Evolutionary conservation across 2,797 vertebrate genomes (phyloP), one percentile per base, ranked within the genome.

Genomic region (Gymnoscopelus microlampas): DNA sequence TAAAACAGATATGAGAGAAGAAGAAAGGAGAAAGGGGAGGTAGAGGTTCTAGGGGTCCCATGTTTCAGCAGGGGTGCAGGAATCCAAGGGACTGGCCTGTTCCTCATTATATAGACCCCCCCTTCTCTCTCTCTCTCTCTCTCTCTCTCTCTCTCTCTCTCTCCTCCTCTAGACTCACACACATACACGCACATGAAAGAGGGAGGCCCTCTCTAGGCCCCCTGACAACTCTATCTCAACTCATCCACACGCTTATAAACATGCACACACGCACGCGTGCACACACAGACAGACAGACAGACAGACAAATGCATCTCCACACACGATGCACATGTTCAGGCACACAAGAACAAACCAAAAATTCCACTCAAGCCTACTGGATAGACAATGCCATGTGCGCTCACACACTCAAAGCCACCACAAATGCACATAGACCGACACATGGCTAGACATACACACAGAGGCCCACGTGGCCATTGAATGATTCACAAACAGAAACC

Each of bases 21-120:
- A 19, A 19, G 19, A 19, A 19, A 19, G 19, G 19, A 54, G 32
- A 53, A 49, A 66, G 26, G 48, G 68, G 66, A 79, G 82, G 49
- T 23, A 19, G 73, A 78, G 80, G 82, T 82, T 82, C 74, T 84
- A 82, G 85, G 86, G 85, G 84, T 89, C 87, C 85, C 77, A 84
- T 66, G 73, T 85, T 80, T 83, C 89, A 78, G 88, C 85, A 87
- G 88, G 92, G 89, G 86, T 82, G 80, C 85, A 87, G 85, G 89
- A 93, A 92, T 93, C 89, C 71, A 81, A 86, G 77, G 81, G 88
- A 92, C 91, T 82, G 86, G 90, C 79, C 92, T 94, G 92, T 89
- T 92, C 89, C 92, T 94, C 91, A 93, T 94, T 94, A 94, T 88
- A 82, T 70, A 74, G 82, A 79, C 85, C 71, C 78, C 82, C 89